Conservation (phyloP, 2,888 invertebrate species). For the Cerastis rubricosa region DNA sequence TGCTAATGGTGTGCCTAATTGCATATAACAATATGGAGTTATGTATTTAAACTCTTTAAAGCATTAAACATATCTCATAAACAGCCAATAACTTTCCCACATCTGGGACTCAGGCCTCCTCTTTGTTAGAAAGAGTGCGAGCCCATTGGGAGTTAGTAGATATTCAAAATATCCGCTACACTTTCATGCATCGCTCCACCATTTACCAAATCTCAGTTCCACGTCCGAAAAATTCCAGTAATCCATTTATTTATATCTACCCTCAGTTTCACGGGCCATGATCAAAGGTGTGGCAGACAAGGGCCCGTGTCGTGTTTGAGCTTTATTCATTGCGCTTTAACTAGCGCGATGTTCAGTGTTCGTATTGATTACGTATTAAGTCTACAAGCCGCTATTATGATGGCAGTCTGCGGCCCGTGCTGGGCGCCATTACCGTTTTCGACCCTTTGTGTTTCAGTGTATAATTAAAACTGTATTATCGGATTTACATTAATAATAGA, state of each 20-base stretch:
- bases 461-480: conserved; percentile 66
- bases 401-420: conserved; percentile 64
- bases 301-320: conserved; percentile 51
- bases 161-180: background rate
- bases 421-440: conserved; percentile 70
- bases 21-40: background rate
- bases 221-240: conserved; percentile 35
- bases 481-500: conserved; percentile 64
- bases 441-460: conserved; percentile 60
- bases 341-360: conserved; percentile 56
- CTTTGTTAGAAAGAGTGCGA: background rate
- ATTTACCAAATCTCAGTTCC: conserved; percentile 14
- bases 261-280: conserved; percentile 47
- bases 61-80: background rate
- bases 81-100: background rate
- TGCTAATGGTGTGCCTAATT: background rate
- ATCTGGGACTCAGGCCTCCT: background rate
- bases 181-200: conserved; percentile 13
- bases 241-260: conserved; percentile 50
- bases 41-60: background rate
- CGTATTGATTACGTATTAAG: conserved; percentile 64
- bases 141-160: background rate
- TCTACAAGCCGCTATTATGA: conserved; percentile 61
- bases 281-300: conserved; percentile 63
- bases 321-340: conserved; percentile 58